These are phyloP conservation scores for Bedellia somnulentella DNA, from an alignment of 2,888 invertebrate genomes.

Conservation along the genomic window DNA sequence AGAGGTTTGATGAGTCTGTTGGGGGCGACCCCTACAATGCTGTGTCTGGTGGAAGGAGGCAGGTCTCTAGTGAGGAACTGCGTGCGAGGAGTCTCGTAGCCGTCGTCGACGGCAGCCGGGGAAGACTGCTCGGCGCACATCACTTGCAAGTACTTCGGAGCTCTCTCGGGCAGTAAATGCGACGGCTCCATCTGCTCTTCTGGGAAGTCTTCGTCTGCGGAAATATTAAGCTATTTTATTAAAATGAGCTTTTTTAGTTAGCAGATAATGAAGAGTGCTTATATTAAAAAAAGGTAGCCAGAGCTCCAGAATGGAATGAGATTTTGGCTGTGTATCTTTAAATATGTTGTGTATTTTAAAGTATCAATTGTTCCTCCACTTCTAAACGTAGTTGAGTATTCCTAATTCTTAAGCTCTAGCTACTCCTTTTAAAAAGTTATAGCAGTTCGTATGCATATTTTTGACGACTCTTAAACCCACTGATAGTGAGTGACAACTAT, in stretches of 20 bases:
- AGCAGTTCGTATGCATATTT: too few species aligned
- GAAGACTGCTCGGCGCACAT: constrained; percentile 58
- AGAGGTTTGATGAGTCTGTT: constrained; percentile 32
- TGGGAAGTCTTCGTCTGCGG: constrained; percentile 39
- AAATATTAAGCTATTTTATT: not conserved
- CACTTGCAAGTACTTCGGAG: constrained; percentile 69
- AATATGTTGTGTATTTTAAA: too few species aligned
- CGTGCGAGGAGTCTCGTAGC: constrained; percentile 66
- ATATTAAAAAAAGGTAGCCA: too few species aligned
- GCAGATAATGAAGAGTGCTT: too few species aligned
- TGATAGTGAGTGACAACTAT: too few species aligned
- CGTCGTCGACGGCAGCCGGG: constrained; percentile 44
- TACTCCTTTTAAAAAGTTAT: too few species aligned
- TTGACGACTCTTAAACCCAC: too few species aligned
- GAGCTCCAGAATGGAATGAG: not conserved
- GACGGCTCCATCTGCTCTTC: constrained; percentile 47
- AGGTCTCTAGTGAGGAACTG: constrained; percentile 21
- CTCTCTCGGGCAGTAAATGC: constrained; percentile 28
- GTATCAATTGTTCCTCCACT: too few species aligned
- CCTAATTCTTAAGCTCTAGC: too few species aligned
- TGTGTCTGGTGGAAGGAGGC: constrained; percentile 34
- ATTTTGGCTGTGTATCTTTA: not conserved
- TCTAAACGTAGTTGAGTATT: too few species aligned
- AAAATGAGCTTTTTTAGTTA: too few species aligned
- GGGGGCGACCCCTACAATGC: constrained; percentile 43